Base-by-base conservation (phyloP, 1,140 invertebrate genomes). In the Elymnias hypermnestra region DNA sequence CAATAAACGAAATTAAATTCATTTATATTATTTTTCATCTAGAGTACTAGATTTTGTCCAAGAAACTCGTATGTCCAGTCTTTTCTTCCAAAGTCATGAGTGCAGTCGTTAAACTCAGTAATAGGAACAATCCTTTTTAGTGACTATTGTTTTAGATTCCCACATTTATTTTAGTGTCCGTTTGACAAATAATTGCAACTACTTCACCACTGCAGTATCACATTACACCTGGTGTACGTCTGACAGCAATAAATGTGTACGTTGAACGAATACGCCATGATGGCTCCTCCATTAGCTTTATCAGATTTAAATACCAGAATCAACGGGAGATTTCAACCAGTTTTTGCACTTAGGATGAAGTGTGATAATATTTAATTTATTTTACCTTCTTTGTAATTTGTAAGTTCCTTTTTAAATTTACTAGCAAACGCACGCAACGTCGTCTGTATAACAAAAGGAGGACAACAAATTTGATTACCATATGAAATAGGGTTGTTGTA, bases 161-260 rank as follows among this genome's bases (percentile, higher is more conserved):
- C 29, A 15, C 29, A 33, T 33, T 15, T 15, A 33, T 33, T 33
- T 15, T 14, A 12, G 29, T n/a, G n/a, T n/a, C 29, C 10, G 5
- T 33, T 7, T 33, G 29, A 33, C 29, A 33, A 33, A 33, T 33
- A 33, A 33, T 33, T 33, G 29, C 29, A 33, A 15, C 10, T 13
- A 29, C 26, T 15, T 13, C 5, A 33, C 28, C 14, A 15, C 29
- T 8, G 29, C 29, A 8, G 29, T 33, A 33, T 33, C 29, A 15
- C 29, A 33, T 33, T 33, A 15, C 29, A 15, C 29, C 4, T 29
- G 7, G 23, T n/a, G 23, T 25, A 25, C n/a, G 23, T 26, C 14
- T 33, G 29, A 33, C 29, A 33, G 29, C 29, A 33, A 33, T 15
- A 12, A 33, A 33, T 33, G 29, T 9, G 13, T 33, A 33, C 29